A percentile compares a stretch with the other conserved stretches of the same genome.
Evolutionary conservation across 2,888 invertebrate species (phyloP).

Genomic region (Lasioglossum villosulum): DNA sequence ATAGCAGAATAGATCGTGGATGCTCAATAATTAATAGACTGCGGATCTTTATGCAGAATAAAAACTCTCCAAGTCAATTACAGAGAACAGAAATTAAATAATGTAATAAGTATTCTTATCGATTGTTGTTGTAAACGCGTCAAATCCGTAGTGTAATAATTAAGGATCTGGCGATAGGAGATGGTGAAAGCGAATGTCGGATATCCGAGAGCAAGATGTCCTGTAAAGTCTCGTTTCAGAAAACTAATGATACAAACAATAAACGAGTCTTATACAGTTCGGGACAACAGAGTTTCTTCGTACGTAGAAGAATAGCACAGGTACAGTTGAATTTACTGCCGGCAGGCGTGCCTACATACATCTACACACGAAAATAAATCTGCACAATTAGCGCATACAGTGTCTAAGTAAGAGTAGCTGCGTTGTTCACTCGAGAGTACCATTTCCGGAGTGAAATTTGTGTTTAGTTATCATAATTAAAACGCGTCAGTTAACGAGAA

Average conservation of each 20-base stretch:
- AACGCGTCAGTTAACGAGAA: constrained; percentile 18
- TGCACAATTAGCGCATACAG: constrained; percentile 45
- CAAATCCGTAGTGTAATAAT: background rate
- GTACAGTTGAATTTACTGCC: constrained; percentile 51
- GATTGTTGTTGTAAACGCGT: background rate
- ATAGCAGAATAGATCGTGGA: no score
- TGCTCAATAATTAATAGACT: no score
- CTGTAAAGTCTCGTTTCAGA: background rate
- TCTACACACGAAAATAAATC: constrained; percentile 51
- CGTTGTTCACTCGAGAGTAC: constrained; percentile 7
- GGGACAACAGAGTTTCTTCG: constrained; percentile 46
- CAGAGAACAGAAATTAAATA: background rate
- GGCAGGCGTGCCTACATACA: constrained; percentile 22
- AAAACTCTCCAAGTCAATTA: no score
- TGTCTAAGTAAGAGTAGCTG: constrained; percentile 30
- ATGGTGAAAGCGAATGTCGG: background rate
- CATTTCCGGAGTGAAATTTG: constrained; percentile 20
- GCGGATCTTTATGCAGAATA: no score
- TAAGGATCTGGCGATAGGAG: background rate
- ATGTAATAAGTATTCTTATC: background rate
- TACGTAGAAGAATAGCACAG: constrained; percentile 43
- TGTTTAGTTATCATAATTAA: constrained; percentile 20
- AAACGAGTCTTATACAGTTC: constrained; percentile 29
- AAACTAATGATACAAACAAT: constrained; percentile 31
- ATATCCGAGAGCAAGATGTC: background rate